A percentile compares a stretch with the other conserved stretches of the same genome.
Conservation (phyloP, 2,888 invertebrate genomes). For the Andricus quercusramuli region DNA sequence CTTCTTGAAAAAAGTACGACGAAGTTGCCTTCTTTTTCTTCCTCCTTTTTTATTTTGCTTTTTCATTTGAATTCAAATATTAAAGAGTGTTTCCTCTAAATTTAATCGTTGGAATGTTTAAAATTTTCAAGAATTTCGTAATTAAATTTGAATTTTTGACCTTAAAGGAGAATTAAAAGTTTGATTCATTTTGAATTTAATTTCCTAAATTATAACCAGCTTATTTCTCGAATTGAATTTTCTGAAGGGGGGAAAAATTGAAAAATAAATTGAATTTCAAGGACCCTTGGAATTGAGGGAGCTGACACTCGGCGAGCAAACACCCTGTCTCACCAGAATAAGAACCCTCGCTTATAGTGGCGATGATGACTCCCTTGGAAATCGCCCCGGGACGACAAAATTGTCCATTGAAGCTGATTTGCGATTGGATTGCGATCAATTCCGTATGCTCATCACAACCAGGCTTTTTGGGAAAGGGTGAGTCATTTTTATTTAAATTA, state of each 20-base stretch:
- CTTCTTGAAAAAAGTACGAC: too few species aligned
- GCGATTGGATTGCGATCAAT: conserved; percentile 79
- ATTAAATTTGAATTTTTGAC: too few species aligned
- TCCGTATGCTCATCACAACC: conserved; percentile 79
- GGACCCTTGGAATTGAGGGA: conserved; percentile 79
- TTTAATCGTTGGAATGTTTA: too few species aligned
- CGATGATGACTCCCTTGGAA: conserved; percentile 62
- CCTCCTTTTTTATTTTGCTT: too few species aligned
- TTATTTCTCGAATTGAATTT: conserved; percentile 1
- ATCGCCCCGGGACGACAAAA: conserved; percentile 66
- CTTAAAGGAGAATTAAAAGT: too few species aligned
- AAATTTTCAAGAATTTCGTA: too few species aligned
- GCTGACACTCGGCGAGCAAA: conserved; percentile 78
- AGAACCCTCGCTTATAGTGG: conserved; percentile 70
- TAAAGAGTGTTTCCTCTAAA: too few species aligned
- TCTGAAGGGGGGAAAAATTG: background rate
- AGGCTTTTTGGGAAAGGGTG: conserved; percentile 78
- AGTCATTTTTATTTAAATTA: conserved; percentile 44
- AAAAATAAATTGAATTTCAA: conserved; percentile 54
- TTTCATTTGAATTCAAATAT: too few species aligned
- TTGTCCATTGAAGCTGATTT: conserved; percentile 79
- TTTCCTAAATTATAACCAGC: background rate
- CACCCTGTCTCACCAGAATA: conserved; percentile 72
- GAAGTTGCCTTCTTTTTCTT: too few species aligned
- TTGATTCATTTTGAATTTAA: too few species aligned